Conservation (phyloP, 2,888 invertebrate species). For the Mesoligia furuncula region DNA sequence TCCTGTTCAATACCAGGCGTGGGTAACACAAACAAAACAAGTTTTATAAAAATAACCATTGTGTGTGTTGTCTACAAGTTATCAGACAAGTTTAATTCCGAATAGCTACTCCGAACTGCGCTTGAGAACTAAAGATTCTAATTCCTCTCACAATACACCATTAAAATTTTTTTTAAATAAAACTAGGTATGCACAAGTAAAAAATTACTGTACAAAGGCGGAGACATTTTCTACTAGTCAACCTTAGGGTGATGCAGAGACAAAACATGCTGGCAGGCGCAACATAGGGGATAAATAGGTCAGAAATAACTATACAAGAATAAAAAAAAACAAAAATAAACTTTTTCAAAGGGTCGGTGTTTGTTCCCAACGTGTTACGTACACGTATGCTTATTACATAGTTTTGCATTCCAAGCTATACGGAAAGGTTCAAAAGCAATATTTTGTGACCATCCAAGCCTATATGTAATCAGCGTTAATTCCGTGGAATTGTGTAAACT, state of each 20-base stretch:
- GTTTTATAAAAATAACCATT: slow-evolving; percentile 33
- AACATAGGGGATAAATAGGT: background rate
- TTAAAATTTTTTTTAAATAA: background rate
- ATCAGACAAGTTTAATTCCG: background rate
- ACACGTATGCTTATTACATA: slow-evolving; percentile 8
- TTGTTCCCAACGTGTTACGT: slow-evolving; percentile 4
- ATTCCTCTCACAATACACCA: background rate
- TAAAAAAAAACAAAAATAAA: background rate
- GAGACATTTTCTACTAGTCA: background rate
- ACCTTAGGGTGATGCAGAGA: background rate
- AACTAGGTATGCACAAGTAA: background rate
- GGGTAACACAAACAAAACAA: slow-evolving; percentile 28
- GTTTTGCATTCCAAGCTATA: slow-evolving; percentile 6
- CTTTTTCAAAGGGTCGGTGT: background rate
- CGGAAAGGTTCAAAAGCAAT: slow-evolving; percentile 15
- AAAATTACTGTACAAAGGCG: background rate
- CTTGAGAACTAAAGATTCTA: background rate
- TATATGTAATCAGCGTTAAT: background rate
- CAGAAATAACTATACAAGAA: background rate
- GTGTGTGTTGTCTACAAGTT: background rate
- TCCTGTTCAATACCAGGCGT: slow-evolving; percentile 31
- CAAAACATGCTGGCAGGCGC: background rate
- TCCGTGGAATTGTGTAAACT: slow-evolving; percentile 8
- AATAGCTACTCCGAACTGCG: background rate
- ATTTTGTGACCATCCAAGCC: slow-evolving; percentile 22